Base-by-base conservation (phyloP, 2,113 vertebrate species). In the Phylloscopus trochiloides region DNA sequence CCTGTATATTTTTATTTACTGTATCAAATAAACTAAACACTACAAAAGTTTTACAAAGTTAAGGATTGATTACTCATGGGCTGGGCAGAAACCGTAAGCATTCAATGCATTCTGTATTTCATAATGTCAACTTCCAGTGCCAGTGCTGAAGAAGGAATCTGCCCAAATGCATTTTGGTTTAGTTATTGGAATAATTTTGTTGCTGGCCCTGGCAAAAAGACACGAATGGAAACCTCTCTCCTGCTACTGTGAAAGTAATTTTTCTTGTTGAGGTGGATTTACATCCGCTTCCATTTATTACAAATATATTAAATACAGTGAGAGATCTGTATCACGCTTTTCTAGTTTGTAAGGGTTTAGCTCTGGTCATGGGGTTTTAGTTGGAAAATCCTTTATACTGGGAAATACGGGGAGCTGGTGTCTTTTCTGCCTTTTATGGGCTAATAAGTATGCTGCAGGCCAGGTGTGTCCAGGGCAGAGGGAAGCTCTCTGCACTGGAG, bases 101-200 rank as follows among this genome's bases (percentile, higher is more conserved):
- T 57, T 15, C 36, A 66, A 26, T 0, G 0, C 0, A 0, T 47
- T 74, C 43, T 2, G 0, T 57, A 15, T 43, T 55, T 31, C 29
- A 25, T 67, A 50, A 25, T 17, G 17, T 29, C 52, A 86, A 7
- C 48, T 71, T 67, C 43, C 47, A 83, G 11, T 42, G 21, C 47
- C 73, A 66, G 7, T 52, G 28, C 34, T 74, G 32, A 87, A 57
- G 66, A 45, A 82, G 32, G 48, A 86, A 78, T 38, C 43, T 93
- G 20, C 62, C 32, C 38, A 57, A 32, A 66, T 19, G 7, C 36
- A 54, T 76, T 92, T 61, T 52, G 36, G 5, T 73, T 70, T 84
- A 40, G 12, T 77, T 48, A 28, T 31, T 82, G 47, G 29, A 65
- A 55, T 36, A 32, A 32, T 32, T 48, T 48, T 25, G 48, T 24